Base-by-base conservation (phyloP, 92 coral and sea anemone genomes). In the Paramuricea clavata region DNA sequence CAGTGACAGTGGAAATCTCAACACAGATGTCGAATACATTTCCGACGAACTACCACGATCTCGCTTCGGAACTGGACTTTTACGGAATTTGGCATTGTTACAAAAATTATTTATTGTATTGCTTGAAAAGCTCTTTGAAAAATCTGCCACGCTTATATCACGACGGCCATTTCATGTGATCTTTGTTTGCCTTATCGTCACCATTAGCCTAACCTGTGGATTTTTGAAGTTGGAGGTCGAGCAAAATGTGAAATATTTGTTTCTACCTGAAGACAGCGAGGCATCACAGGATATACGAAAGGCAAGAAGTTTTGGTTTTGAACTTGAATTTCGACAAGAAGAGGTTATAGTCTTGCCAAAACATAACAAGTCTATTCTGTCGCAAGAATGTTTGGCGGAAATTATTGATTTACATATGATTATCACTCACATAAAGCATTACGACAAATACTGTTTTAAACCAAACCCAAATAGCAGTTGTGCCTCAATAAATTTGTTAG, bases 241-340 rank as follows among this genome's bases (percentile, higher is more conserved):
- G n/a, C n/a, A n/a, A n/a, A n/a, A n/a, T 43, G 34, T n/a, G n/a
- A n/a, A n/a, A n/a, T n/a, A n/a, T n/a, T n/a, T n/a, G n/a, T n/a
- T n/a, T n/a, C n/a, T n/a, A n/a, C 80, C 80, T 5, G 80, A 74
- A 74, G 21, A 44, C 54, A 74, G 80, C 23, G 42, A 74, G 9
- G 80, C 80, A 41, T 74, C 80, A 41, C 30, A 25, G 57, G 60
- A 74, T 30, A 3, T 74, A 43, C 34, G 11, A 16, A 74, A 10
- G n/a, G 80, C 80, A 41, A 30, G 30, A 21, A 42, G 19, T 19
- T 9, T 11, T 6, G 80, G 80, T 4, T 74, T 74, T 74, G 59
- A 74, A 21, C 57, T 74, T 5, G 80, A 74, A 21, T 23, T n/a
- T n/a, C n/a, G n/a, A n/a, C n/a, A n/a, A n/a, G n/a, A n/a, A n/a